Conservation (phyloP, 2,888 invertebrate genomes). For the Diaprepes abbreviatus region DNA sequence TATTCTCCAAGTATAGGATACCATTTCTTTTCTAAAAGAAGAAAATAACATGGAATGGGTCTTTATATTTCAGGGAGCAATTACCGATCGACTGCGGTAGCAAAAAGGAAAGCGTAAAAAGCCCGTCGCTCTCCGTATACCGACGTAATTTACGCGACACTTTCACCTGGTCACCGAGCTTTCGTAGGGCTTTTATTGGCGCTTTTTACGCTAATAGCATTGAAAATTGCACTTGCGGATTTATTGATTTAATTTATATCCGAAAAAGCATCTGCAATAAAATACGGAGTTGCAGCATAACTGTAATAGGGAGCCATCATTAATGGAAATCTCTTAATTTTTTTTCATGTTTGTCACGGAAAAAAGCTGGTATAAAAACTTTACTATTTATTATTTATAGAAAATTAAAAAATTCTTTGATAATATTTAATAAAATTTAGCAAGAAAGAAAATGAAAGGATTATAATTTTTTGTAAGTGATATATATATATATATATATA, state of each 20-base stretch:
- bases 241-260: constrained; percentile 48
- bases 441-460: no score
- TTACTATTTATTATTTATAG: no score
- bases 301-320: neutral
- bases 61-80: neutral
- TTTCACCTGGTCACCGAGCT: constrained; percentile 34
- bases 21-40: neutral
- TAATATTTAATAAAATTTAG: no score
- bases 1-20: neutral
- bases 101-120: constrained; percentile 1
- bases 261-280: constrained; percentile 9
- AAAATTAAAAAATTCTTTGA: no score
- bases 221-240: constrained; percentile 44
- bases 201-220: constrained; percentile 35
- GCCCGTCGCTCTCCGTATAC: constrained; percentile 23
- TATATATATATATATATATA: no score
- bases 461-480: no score
- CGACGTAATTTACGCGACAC: constrained; percentile 35
- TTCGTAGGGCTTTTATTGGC: constrained; percentile 31
- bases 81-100: neutral
- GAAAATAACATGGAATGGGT: neutral
- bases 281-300: no score
- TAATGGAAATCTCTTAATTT: neutral
- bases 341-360: no score
- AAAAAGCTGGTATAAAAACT: no score